phyloP scores from a whole-genome alignment of 2,888 invertebrate genomes.

The Folsomia candida region DNA sequence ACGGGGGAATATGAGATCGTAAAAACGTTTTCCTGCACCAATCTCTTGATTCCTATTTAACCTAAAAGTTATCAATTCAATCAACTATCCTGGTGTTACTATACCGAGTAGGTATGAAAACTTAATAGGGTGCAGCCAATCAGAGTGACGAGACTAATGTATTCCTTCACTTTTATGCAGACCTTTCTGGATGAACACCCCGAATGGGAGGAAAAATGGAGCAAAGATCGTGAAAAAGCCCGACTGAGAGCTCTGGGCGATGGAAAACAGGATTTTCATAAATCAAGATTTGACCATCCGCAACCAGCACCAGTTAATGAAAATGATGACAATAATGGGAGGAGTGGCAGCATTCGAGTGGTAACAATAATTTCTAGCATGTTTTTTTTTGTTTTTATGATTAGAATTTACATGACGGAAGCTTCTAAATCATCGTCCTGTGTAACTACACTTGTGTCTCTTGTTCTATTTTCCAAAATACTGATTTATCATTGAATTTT shows the following conservation, averaged over 20 bases:
- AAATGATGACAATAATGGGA: slow-evolving; percentile 37
- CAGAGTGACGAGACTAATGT: background rate
- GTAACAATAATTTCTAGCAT: too few species aligned
- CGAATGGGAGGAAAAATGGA: slow-evolving; percentile 83
- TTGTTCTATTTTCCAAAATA: too few species aligned
- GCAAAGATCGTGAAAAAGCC: slow-evolving; percentile 74
- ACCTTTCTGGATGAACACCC: slow-evolving; percentile 79
- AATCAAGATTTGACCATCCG: slow-evolving; percentile 30
- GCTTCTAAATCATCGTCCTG: too few species aligned
- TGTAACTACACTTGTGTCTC: too few species aligned
- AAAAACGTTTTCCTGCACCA: slow-evolving; percentile 14
- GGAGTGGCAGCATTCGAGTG: slow-evolving; percentile 50
- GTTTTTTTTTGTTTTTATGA: too few species aligned
- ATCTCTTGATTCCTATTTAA: slow-evolving; percentile 1
- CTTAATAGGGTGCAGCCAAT: background rate
- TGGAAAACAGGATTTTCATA: background rate
- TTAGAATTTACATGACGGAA: too few species aligned
- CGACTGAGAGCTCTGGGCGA: slow-evolving; percentile 57
- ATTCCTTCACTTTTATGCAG: slow-evolving; percentile 56
- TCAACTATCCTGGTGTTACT: slow-evolving; percentile 15
- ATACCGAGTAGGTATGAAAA: slow-evolving; percentile 16
- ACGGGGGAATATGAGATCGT: background rate
- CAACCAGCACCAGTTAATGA: slow-evolving; percentile 9
- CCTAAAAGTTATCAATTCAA: slow-evolving; percentile 3
- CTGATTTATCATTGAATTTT: too few species aligned